A percentile compares a stretch with the other conserved stretches of the same genome.
phyloP scores from a whole-genome alignment of 2,888 invertebrate genomes.

The Physocephala rufipes region DNA sequence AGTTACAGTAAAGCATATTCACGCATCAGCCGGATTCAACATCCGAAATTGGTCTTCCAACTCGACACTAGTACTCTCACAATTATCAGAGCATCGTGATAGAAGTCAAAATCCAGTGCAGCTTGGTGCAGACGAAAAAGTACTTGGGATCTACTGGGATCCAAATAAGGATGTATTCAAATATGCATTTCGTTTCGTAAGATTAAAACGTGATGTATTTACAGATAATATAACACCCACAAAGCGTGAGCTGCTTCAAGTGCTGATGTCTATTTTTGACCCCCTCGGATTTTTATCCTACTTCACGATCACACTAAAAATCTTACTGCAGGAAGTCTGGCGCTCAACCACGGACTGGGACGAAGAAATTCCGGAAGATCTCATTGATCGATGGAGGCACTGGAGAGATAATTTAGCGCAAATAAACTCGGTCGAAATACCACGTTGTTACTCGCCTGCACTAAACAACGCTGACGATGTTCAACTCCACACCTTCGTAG shows the following conservation, averaged over 20 bases:
- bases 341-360: conserved; percentile 42
- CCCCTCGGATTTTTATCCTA: conserved; percentile 41
- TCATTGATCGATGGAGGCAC: conserved; percentile 37
- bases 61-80: conserved; percentile 23
- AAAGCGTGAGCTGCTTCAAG: conserved; percentile 41
- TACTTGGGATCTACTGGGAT: conserved; percentile 32
- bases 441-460: conserved; percentile 39
- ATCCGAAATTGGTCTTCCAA: conserved; percentile 33
- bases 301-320: conserved; percentile 41
- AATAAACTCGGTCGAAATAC: conserved; percentile 36
- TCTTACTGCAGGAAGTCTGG: conserved; percentile 45
- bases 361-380: conserved; percentile 26
- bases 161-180: conserved; percentile 33
- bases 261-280: conserved; percentile 44
- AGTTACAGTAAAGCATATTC: conserved; percentile 18
- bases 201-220: conserved; percentile 39
- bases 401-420: conserved; percentile 38
- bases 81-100: conserved; percentile 17
- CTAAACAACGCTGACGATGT: conserved; percentile 23
- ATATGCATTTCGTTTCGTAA: conserved; percentile 43
- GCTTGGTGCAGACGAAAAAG: conserved; percentile 11
- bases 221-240: conserved; percentile 34
- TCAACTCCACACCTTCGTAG: conserved; percentile 42
- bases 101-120: conserved; percentile 8
- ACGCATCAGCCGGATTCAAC: conserved; percentile 26